Evolutionary conservation across 1,140 invertebrate species (phyloP).

Genomic region (Solenopsis fugax): DNA sequence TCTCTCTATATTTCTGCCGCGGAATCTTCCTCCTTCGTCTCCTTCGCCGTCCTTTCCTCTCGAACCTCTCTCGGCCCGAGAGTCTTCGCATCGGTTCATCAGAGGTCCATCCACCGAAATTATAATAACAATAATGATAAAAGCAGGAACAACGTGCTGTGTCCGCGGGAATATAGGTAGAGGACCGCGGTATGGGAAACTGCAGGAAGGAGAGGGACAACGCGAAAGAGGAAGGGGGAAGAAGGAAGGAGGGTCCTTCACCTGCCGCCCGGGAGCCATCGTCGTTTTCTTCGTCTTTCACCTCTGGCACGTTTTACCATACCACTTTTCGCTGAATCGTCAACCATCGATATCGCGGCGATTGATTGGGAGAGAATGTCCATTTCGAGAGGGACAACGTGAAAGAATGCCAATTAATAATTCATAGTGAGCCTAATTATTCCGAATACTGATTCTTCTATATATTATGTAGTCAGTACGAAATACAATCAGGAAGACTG

Average conservation of each 20-base stretch:
- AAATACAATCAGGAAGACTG: neutral
- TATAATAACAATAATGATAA: constrained; percentile 80
- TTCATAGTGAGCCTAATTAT: constrained; percentile 37
- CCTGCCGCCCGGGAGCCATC: constrained; percentile 73
- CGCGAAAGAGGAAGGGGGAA: neutral
- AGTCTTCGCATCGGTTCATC: constrained; percentile 73
- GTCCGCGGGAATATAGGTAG: constrained; percentile 40
- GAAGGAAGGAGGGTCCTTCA: constrained; percentile 49
- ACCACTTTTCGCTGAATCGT: constrained; percentile 61
- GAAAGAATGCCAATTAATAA: constrained; percentile 43
- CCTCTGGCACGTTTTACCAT: constrained; percentile 22
- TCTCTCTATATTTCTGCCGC: neutral
- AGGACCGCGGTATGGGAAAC: constrained; percentile 59
- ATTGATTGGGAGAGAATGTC: constrained; percentile 51
- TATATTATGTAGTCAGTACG: neutral
- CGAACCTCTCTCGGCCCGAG: constrained; percentile 28
- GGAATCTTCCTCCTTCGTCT: constrained; percentile 11
- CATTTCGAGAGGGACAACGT: neutral
- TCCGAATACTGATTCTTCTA: constrained; percentile 24
- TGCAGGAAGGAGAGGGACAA: neutral
- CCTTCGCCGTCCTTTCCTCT: constrained; percentile 7
- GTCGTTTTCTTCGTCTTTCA: constrained; percentile 50
- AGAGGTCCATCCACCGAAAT: constrained; percentile 69
- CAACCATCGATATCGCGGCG: constrained; percentile 62
- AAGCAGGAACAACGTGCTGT: constrained; percentile 68